Conservation (phyloP, 2,113 vertebrate species). For the Paracanthobrama guichenoti region DNA sequence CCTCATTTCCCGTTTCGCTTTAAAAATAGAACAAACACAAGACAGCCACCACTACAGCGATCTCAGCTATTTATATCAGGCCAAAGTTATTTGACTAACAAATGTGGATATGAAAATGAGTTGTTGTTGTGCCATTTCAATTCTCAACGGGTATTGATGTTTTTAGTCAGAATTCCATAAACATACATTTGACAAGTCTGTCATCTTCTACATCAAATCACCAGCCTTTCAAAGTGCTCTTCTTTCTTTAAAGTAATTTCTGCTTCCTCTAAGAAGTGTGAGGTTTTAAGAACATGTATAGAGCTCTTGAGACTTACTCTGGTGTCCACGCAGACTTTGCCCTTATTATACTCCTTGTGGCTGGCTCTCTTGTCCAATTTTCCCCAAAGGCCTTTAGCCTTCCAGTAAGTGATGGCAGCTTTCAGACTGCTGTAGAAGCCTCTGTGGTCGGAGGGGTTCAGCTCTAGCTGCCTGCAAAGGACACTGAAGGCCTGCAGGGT, state of each 20-base stretch:
- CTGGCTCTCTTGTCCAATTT: conserved; percentile 92
- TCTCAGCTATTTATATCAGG: background rate
- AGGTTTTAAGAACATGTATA: background rate
- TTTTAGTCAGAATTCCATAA: background rate
- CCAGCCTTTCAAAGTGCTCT: background rate
- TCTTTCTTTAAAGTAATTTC: background rate
- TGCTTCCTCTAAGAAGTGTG: no score
- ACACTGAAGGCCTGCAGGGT: conserved; percentile 94
- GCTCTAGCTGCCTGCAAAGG: conserved; percentile 87
- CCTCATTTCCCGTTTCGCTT: background rate
- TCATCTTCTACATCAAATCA: background rate
- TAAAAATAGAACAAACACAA: background rate
- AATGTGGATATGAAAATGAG: conserved; percentile 44
- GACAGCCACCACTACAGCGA: background rate
- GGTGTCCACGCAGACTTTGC: conserved; percentile 82
- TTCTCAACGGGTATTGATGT: background rate
- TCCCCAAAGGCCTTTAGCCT: conserved; percentile 94
- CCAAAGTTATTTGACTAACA: conserved; percentile 47
- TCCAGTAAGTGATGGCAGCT: conserved; percentile 88
- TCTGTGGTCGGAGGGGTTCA: conserved; percentile 85
- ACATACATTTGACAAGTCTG: background rate
- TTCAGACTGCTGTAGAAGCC: conserved; percentile 89
- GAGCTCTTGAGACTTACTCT: conserved; percentile 78
- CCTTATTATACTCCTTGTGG: conserved; percentile 91
- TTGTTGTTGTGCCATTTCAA: background rate